A percentile compares a stretch with the other conserved stretches of the same genome.
Conservation (phyloP, 1,140 invertebrate genomes). For the Ylistrum balloti region DNA sequence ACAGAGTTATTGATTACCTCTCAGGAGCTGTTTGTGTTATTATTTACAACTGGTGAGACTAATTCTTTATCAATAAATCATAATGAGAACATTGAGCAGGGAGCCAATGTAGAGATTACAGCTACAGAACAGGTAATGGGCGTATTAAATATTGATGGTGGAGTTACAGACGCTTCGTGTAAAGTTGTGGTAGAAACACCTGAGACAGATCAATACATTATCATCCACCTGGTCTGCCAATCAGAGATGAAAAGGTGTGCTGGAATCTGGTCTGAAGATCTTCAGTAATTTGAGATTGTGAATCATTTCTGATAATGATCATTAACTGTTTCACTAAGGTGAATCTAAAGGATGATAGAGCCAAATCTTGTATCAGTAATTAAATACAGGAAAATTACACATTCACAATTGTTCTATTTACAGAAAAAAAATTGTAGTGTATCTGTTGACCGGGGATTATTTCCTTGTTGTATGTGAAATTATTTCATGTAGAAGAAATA, state of each 20-base stretch:
- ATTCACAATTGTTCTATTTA: too few species aligned
- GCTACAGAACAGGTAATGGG: constrained; percentile 12
- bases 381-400: too few species aligned
- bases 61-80: constrained; percentile 40
- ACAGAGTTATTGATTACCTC: constrained; percentile 19
- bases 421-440: too few species aligned
- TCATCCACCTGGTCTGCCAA: not conserved
- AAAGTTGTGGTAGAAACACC: not conserved
- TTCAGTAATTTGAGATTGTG: too few species aligned
- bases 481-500: too few species aligned
- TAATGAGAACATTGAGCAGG: not conserved
- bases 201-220: constrained; percentile 3
- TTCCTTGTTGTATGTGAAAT: too few species aligned
- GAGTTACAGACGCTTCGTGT: too few species aligned
- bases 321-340: not conserved
- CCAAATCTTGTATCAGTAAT: too few species aligned
- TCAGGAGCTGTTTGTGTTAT: constrained; percentile 38
- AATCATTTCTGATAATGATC: not conserved
- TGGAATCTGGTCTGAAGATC: not conserved
- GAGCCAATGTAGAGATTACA: not conserved
- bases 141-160: constrained; percentile 29
- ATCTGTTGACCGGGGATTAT: too few species aligned
- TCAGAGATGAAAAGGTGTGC: not conserved
- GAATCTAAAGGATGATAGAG: too few species aligned
- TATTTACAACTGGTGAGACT: constrained; percentile 30